Percentiles rank a stretch among this genome's conserved stretches.
Evolutionary conservation across 1,140 invertebrate species (phyloP).

Genomic region (Drosophila simulans): DNA sequence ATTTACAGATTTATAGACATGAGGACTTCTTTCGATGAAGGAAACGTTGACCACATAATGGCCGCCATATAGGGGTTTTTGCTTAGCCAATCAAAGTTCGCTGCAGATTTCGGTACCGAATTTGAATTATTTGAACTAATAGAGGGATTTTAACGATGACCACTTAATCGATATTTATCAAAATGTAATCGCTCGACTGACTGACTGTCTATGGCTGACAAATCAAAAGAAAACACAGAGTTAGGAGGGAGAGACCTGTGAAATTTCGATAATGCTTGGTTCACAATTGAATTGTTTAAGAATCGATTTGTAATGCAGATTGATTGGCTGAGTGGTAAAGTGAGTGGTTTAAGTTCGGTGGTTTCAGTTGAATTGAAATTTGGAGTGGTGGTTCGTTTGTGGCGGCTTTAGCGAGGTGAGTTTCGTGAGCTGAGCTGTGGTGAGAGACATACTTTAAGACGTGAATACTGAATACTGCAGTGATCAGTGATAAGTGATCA

Average conservation of each 20-base stretch:
- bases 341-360: slow-evolving; percentile 37
- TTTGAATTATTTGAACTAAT: slow-evolving; percentile 25
- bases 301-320: slow-evolving; percentile 36
- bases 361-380: slow-evolving; percentile 39
- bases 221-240: slow-evolving; percentile 54
- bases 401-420: slow-evolving; percentile 59
- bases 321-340: slow-evolving; percentile 58
- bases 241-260: slow-evolving; percentile 66
- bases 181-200: slow-evolving; percentile 54
- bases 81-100: slow-evolving; percentile 35
- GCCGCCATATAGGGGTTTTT: slow-evolving; percentile 21
- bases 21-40: slow-evolving; percentile 9
- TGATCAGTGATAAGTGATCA: slow-evolving; percentile 45
- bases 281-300: slow-evolving; percentile 60
- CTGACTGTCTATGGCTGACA: slow-evolving; percentile 24
- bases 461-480: slow-evolving; percentile 56
- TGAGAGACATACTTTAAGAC: slow-evolving; percentile 62
- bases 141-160: slow-evolving; percentile 77
- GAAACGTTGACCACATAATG: slow-evolving; percentile 11
- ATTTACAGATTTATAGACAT: slow-evolving; percentile 26
- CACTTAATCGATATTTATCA: slow-evolving; percentile 84
- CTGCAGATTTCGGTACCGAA: slow-evolving; percentile 38
- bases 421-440: slow-evolving; percentile 69
- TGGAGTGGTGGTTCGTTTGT: slow-evolving; percentile 47
- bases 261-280: slow-evolving; percentile 84